Base-by-base conservation (phyloP, 2,113 vertebrate genomes). In the Rhabdornis inornatus region DNA sequence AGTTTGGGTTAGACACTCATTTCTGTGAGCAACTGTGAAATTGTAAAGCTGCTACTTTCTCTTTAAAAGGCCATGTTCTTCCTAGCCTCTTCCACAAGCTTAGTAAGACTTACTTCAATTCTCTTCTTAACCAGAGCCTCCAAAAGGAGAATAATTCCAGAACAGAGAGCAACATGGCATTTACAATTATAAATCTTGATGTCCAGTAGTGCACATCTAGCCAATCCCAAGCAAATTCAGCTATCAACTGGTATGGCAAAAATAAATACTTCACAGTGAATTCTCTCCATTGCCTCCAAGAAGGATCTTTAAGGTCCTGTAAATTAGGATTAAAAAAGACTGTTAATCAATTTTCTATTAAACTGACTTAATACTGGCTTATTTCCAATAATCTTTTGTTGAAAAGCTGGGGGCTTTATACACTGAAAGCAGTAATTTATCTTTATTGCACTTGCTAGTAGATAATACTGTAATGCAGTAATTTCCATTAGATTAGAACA, bases 211-310 rank as follows among this genome's bases (percentile, higher is more conserved):
- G 99, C 66, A 98, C 97, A 7, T 98, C 98, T 79, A 99, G 95
- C 99, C 99, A 99, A 95, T 99, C 98, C 98, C 99, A 99, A 5
- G 99, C 99, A 96, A 99, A 99, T 92, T 99, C 99, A n/a, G 99
- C 99, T 33, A 99, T 98, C 94, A 99, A 96, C 96, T 99, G 99
- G 96, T 99, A 99, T 0, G 99, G 99, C 71, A 99, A 97, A 95
- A 99, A 97, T 59, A 98, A 90, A 90, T 98, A 99, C 65, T 99
- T 99, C 25, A 99, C 97, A 23, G 98, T 96, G 92, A 99, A 99
- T 96, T 99, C 99, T 49, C 97, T 97, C 99, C 99, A 99, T 88
- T 99, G 99, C 39, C 96, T 98, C 98, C 98, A 98, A 20, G 97
- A 98, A 57, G 99, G 99, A 61, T 98, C 97, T 89, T 98, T 85